These are phyloP conservation scores for Hoplias malabaricus DNA, from an alignment of 2,113 vertebrate species.

Conservation along the genomic window DNA sequence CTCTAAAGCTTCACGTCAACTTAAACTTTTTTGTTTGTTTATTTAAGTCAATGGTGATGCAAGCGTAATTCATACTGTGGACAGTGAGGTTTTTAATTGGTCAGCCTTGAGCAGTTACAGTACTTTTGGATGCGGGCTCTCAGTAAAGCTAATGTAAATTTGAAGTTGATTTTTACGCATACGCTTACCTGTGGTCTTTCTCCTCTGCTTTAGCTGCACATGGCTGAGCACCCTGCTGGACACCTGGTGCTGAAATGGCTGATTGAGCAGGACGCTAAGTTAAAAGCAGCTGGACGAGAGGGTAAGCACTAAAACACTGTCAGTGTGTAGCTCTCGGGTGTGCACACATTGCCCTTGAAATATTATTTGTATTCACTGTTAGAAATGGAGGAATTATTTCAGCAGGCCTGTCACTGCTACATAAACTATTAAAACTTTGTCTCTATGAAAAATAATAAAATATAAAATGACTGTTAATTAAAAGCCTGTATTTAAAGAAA, in stretches of 20 bases:
- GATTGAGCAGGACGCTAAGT: constrained; percentile 85
- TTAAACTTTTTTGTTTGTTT: neutral
- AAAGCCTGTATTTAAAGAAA: too few species aligned
- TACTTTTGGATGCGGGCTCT: neutral
- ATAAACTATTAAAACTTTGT: too few species aligned
- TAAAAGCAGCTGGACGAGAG: constrained; percentile 78
- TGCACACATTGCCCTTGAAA: neutral
- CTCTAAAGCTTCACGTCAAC: too few species aligned
- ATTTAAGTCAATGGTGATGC: neutral
- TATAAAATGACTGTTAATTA: too few species aligned
- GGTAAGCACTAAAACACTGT: constrained; percentile 68
- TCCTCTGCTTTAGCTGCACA: constrained; percentile 79
- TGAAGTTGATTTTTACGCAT: neutral
- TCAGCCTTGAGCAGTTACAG: neutral
- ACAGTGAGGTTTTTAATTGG: neutral
- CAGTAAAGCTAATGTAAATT: neutral
- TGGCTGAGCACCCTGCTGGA: constrained; percentile 92
- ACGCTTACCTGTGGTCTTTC: neutral
- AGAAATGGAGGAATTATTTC: too few species aligned
- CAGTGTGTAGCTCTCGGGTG: neutral
- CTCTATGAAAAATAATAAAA: too few species aligned
- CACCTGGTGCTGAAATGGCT: constrained; percentile 96
- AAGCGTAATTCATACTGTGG: neutral
- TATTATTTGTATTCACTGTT: too few species aligned
- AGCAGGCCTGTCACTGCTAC: too few species aligned